phyloP scores from a whole-genome alignment of 2,113 vertebrate species.

The Origma solitaria region DNA sequence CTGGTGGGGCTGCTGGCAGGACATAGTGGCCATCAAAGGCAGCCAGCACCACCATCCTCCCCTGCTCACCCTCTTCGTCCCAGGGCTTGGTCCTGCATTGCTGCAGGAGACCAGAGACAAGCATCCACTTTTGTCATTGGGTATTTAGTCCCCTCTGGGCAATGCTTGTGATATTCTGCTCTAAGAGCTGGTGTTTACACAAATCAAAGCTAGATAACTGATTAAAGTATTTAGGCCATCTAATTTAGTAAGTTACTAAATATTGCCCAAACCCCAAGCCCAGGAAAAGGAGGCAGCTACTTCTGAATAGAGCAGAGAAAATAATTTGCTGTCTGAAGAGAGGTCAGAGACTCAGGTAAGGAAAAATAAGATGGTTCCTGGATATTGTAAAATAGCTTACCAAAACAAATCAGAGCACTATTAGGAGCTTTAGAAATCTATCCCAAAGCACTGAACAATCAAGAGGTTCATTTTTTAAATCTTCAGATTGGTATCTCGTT shows the following conservation, averaged over 20 bases:
- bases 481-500: neutral
- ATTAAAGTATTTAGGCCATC: neutral
- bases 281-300: neutral
- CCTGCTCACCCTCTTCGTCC: neutral
- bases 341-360: neutral
- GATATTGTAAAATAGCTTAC: neutral
- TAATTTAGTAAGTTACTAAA: neutral
- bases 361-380: neutral
- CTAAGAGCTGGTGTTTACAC: neutral
- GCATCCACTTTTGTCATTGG: neutral
- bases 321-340: neutral
- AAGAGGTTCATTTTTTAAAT: neutral
- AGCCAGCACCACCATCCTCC: neutral
- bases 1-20: rapidly evolving
- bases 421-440: neutral
- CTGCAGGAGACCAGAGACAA: neutral
- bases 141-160: neutral
- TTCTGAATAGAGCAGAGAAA: neutral
- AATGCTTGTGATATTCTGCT: neutral
- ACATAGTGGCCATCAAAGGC: neutral
- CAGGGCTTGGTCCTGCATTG: neutral
- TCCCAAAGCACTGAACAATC: neutral
- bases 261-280: neutral
- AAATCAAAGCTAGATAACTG: neutral
- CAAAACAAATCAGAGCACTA: neutral